Evolutionary conservation across 2,113 vertebrate species (phyloP).

Genomic region (Charina bottae): DNA sequence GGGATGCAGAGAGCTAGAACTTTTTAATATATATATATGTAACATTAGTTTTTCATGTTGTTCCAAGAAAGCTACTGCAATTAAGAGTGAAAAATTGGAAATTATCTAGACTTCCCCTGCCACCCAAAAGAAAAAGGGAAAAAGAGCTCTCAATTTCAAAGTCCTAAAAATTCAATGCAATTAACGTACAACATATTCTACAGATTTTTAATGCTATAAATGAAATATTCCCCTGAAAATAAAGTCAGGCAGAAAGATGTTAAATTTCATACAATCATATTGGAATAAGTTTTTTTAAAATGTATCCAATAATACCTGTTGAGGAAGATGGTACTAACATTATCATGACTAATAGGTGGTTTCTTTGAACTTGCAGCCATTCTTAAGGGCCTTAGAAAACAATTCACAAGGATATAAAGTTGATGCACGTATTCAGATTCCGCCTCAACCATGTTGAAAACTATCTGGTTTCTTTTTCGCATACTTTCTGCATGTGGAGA

Average conservation of each 20-base stretch:
- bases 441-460: constrained; percentile 98
- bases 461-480: constrained; percentile 98
- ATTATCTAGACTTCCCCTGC: neutral
- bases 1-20: neutral
- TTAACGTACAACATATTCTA: neutral
- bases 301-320: constrained; percentile 83
- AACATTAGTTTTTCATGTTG: neutral
- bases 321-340: constrained; percentile 97
- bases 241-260: neutral
- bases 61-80: neutral
- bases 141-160: neutral
- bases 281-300: neutral
- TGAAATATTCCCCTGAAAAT: neutral
- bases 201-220: neutral
- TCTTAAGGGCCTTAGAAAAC: constrained; percentile 91
- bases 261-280: constrained; percentile 1
- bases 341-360: constrained; percentile 92
- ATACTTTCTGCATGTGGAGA: constrained; percentile 99
- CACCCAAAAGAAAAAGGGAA: neutral
- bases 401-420: constrained; percentile 93
- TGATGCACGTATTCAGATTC: constrained; percentile 97
- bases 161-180: neutral
- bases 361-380: constrained; percentile 99
- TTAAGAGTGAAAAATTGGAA: neutral
- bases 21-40: neutral